Evolutionary conservation across 1,140 invertebrate species (phyloP), one percentile per base, ranked within the genome.

Genomic region (Cotesia typhae): DNA sequence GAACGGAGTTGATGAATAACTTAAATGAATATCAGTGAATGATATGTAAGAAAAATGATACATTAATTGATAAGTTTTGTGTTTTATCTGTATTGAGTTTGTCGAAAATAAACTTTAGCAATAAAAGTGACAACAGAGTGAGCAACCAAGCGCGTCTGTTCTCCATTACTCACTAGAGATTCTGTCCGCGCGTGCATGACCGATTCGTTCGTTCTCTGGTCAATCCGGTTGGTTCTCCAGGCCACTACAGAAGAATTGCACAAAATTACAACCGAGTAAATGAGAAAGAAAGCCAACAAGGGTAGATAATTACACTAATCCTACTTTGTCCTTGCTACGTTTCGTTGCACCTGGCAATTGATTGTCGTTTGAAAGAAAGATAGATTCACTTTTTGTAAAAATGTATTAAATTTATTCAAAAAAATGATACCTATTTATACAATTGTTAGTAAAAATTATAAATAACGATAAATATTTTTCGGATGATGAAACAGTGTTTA

Each of bases 291-390:
- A 28, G 70, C 36, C 70, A 71, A 71, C 70, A 71, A 64, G 64
- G 70, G 70, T 64, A 64, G 63, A 67, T 72, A 72, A 72, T 72
- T 72, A 55, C 64, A 61, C 64, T n/a, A 4, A 38, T 52, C 20
- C 12, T 66, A 66, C 35, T 14, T 51, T 64, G 38, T 71, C 75
- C 72, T 79, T 79, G 76, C 80, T 83, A 67, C 78, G 74, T 76
- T 72, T 78, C 76, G 80, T 83, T 82, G 79, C 81, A 71, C 41
- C 36, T 64, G 73, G 79, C 77, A 83, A 82, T 74, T 68, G 80
- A 78, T 76, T 77, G 67, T 74, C 74, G 72, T 75, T 28, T 28
- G 75, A 82, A 80, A 78, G 76, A 78, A 75, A 52, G 71, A 73
- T 74, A 73, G 52, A 51, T 41, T 65, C 65, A 4, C 38, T 64